Evolutionary conservation across 1,140 invertebrate genomes (phyloP), one percentile per base, ranked within the genome.

Genomic region (Nymphalis io): DNA sequence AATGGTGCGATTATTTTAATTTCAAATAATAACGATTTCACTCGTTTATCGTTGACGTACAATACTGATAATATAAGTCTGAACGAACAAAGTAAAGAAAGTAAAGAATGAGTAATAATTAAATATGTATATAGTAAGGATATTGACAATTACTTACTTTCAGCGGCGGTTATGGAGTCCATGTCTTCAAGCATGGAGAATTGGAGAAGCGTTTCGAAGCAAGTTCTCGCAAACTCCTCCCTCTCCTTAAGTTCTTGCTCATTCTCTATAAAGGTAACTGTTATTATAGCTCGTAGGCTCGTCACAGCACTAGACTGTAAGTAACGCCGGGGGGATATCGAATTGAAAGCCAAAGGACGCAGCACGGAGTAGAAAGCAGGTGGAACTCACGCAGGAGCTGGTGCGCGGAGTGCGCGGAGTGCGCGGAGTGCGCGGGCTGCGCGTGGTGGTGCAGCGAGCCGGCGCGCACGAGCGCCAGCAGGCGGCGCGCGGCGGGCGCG

Each of bases 141-240:
- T 5, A 33, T 33, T 1, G 27, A 53, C 48, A n/a, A 15, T 38
- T 3, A 76, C 75, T 80, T n/a, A 91, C 89, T 75, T 21, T 90
- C 82, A 1, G 77, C 73, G 2, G 75, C 84, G 1, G 82, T 70
- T 3, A 89, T 66, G 0, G 87, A 81, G 79, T 85, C 80, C 46
- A 94, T 78, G 73, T 95, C 95, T 81, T 96, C 95, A 33, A 95
- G 93, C 68, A 95, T 93, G 0, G 98, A 98, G 92, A 99, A 99
- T 89, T 99, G 97, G 13, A 99, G 93, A 20, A 99, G 92, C 0
- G 98, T 99, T 90, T 99, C 98, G 84, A 99, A 99, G 85, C 98
- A 99, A 0, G 96, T 96, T 83, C 98, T 96, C 20, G 98, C 98
- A 92, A 99, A 99, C 82, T 99, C 98, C 91, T 99, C 98, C 20